Evolutionary conservation across 2,797 vertebrate genomes (phyloP).

Genomic region (Triplophysa bombifrons): DNA sequence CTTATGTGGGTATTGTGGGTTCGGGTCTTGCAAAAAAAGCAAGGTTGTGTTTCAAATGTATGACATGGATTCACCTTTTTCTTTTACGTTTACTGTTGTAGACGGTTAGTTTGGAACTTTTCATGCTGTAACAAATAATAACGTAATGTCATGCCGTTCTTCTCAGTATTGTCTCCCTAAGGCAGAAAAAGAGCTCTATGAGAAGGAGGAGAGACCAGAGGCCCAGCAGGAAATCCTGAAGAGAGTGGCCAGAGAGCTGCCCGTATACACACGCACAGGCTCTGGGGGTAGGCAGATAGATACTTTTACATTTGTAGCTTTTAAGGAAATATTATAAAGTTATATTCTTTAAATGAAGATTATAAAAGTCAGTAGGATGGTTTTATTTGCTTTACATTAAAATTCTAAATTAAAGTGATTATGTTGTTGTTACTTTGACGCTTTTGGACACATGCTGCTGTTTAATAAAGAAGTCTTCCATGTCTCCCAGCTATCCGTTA

Average conservation of each 20-base stretch:
- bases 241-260: constrained; percentile 65
- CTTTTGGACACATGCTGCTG: no score
- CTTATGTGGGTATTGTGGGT: neutral
- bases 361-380: no score
- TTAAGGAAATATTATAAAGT: no score
- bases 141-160: constrained; percentile 2
- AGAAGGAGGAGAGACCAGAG: constrained; percentile 89
- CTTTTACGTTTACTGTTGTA: neutral
- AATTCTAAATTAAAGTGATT: no score
- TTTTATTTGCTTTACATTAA: no score
- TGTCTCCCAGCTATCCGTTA: constrained; percentile 84
- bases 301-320: neutral
- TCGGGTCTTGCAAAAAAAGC: neutral
- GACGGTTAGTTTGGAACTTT: neutral
- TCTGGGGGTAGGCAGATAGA: constrained; percentile 46
- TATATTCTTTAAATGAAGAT: no score
- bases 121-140: neutral
- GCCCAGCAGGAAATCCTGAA: constrained; percentile 58
- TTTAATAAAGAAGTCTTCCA: neutral
- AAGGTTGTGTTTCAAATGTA: neutral
- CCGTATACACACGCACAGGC: constrained; percentile 46
- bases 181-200: constrained; percentile 90
- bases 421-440: no score
- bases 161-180: constrained; percentile 81
- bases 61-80: no score